Base-by-base conservation (phyloP, 2,888 invertebrate genomes). In the Drosophila basisetae region DNA sequence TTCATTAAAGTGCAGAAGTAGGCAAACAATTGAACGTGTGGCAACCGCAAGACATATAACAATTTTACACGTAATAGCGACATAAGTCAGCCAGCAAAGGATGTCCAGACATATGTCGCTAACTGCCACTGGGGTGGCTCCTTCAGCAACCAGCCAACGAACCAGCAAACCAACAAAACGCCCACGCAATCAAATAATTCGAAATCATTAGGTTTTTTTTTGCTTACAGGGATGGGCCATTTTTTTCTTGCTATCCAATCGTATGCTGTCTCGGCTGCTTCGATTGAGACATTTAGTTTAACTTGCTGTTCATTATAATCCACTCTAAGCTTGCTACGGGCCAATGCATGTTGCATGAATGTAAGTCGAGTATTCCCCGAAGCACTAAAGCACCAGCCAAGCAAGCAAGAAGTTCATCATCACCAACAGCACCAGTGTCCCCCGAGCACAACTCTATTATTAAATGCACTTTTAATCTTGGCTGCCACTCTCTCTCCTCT, bases 381-480 rank as follows among this genome's bases (percentile, higher is more conserved):
- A 89, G 89, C 80, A 72, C 81, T 77, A 75, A 69, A 76, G 78
- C 49, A 68, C 58, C 61, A 65, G 50, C 47, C 47, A 39, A 58
- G 35, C 58, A 30, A 25, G 54, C 35, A 56, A 39, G 56, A n/a
- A 56, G 39, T 39, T 60, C 71, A 70, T 41, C 53, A 31, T n/a
- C 63, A 63, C 47, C 74, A 62, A 33, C 55, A 37, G 25, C 55
- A 55, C 25, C 59, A 63, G 50, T 73, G 66, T 59, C 66, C 71
- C 73, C 63, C 64, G 55, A 58, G 55, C 62, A 33, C 69, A 68
- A 73, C 82, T 84, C 87, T 88, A 83, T 87, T 91, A 91, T 92
- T 91, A 92, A 93, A 93, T 92, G 92, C 91, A 92, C 91, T 92
- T 91, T 92, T 92, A 93, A 92, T 93, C 92, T 89, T 83, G 78